A percentile compares a stretch with the other conserved stretches of the same genome.
Evolutionary conservation across 2,113 vertebrate genomes (phyloP).

Genomic region (Hipposideros armiger): DNA sequence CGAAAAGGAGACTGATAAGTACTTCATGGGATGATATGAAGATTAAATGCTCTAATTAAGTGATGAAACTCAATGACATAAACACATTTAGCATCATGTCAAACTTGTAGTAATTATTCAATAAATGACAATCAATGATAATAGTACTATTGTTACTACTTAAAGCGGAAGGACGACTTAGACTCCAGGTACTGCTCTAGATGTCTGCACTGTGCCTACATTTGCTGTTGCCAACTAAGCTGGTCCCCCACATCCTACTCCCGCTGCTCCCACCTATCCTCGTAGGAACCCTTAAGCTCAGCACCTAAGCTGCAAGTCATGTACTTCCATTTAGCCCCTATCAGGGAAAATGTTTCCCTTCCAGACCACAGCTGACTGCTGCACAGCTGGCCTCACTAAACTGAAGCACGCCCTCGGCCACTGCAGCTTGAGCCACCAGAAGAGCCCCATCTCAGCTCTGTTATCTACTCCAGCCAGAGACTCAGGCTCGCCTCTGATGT

Average conservation of each 20-base stretch:
- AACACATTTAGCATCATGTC: slow-evolving; percentile 46
- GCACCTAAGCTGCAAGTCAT: not conserved
- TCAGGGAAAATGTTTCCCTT: not conserved
- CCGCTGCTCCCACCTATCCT: not conserved
- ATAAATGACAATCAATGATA: not conserved
- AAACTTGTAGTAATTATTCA: not conserved
- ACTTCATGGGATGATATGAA: not conserved
- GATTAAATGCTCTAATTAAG: slow-evolving; percentile 35
- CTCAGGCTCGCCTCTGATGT: not conserved
- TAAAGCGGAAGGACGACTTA: not conserved
- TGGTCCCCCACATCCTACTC: accelerated
- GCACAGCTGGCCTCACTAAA: not conserved
- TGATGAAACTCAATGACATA: not conserved
- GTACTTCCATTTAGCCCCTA: accelerated
- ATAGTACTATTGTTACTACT: not conserved
- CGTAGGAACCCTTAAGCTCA: not conserved
- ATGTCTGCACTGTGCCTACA: accelerated
- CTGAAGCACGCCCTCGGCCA: not conserved
- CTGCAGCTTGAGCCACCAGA: slow-evolving; percentile 29
- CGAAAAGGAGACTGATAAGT: not conserved
- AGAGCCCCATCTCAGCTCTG: not conserved
- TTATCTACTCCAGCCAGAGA: slow-evolving; percentile 62
- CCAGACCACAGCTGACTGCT: not conserved
- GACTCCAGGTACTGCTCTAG: too few species aligned
- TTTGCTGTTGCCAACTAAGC: not conserved